Conservation (phyloP, 35 echinoderm and acorn worm genomes). For the Chiridota heheva region DNA sequence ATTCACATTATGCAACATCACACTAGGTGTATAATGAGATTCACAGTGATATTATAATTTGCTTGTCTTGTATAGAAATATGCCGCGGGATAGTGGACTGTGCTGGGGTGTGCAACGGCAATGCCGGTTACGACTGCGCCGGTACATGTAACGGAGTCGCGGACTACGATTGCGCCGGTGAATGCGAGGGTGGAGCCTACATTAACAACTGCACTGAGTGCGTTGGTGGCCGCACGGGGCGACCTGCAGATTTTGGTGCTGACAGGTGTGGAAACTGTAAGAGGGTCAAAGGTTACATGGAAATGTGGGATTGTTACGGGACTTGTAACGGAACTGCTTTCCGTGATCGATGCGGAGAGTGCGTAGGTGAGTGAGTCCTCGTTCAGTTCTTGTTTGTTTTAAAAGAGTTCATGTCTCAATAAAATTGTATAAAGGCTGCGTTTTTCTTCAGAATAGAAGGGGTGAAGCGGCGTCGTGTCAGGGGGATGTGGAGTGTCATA, state of each 20-base stretch:
- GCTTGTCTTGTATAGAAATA: conserved; percentile 48
- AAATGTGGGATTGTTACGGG: conserved; percentile 87
- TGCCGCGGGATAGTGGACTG: conserved; percentile 87
- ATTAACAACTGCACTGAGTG: conserved; percentile 88
- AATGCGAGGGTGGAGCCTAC: conserved; percentile 68
- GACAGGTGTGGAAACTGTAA: conserved; percentile 79
- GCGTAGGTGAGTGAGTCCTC: conserved; percentile 63
- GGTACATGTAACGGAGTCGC: conserved; percentile 61
- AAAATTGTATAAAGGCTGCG: neutral
- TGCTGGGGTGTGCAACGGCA: conserved; percentile 82
- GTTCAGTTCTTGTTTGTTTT: neutral
- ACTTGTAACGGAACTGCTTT: conserved; percentile 75
- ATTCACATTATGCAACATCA: too few relatives aligned
- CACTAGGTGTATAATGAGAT: too few relatives aligned
- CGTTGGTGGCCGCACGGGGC: conserved; percentile 76
- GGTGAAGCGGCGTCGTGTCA: neutral
- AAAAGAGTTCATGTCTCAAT: neutral
- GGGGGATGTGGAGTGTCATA: neutral
- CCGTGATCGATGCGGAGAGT: conserved; percentile 68
- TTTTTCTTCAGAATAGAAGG: neutral
- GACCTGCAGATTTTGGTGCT: conserved; percentile 55
- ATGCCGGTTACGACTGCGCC: conserved; percentile 57
- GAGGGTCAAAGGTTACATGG: conserved; percentile 41
- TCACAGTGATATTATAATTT: too few relatives aligned
- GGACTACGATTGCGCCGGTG: conserved; percentile 65